Evolutionary conservation across 2,113 vertebrate species (phyloP).

Genomic region (Camarhynchus parvulus): DNA sequence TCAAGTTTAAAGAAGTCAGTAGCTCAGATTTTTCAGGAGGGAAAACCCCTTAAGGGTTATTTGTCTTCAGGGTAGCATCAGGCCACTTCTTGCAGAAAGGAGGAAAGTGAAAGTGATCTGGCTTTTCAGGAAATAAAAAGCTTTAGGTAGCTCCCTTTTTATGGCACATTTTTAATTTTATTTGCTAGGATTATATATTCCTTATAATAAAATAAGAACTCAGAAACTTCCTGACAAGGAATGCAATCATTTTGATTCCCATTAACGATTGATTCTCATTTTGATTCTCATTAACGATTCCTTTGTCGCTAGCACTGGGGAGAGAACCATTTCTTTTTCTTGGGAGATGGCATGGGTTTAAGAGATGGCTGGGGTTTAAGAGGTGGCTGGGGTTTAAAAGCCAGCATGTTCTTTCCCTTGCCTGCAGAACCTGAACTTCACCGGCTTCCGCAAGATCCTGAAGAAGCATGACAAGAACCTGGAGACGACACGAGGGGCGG

Average conservation of each 20-base stretch:
- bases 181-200: not conserved
- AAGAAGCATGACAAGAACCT: conserved; percentile 99
- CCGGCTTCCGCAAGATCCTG: conserved; percentile 97
- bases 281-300: not conserved
- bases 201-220: not conserved
- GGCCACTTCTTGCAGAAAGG: not conserved
- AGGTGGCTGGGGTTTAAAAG: not conserved
- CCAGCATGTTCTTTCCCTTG: not conserved
- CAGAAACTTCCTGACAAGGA: not conserved
- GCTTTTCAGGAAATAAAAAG: not conserved
- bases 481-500: conserved; percentile 92
- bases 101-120: not conserved
- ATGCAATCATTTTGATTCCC: not conserved
- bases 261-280: not conserved
- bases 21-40: not conserved
- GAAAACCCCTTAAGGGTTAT: not conserved
- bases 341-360: not conserved
- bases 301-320: not conserved
- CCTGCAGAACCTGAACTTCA: conserved; percentile 97
- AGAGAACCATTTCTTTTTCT: not conserved
- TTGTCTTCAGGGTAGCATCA: not conserved
- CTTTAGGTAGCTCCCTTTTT: not conserved
- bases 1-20: not conserved
- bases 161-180: not conserved
- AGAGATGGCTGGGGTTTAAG: not conserved